A percentile compares a stretch with the other conserved stretches of the same genome.
These are phyloP conservation scores for Setophaga coronata DNA, from an alignment of 2,113 vertebrate genomes.

Conservation along the genomic window DNA sequence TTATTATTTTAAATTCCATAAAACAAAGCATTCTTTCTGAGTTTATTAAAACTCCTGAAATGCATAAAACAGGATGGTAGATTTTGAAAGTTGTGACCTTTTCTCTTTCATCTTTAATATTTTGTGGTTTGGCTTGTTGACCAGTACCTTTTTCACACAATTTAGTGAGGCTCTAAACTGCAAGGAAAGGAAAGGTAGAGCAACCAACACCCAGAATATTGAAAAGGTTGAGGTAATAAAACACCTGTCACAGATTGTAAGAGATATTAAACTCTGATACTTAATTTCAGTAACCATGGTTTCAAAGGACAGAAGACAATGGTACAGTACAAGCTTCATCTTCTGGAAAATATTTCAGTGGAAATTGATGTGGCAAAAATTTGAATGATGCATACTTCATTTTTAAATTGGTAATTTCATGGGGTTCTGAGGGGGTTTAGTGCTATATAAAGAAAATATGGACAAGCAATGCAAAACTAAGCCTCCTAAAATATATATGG, in stretches of 20 bases:
- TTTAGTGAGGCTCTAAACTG: slow-evolving; percentile 40
- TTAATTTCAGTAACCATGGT: slow-evolving; percentile 1
- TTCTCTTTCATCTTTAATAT: background rate
- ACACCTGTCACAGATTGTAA: slow-evolving; percentile 18
- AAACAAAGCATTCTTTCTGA: background rate
- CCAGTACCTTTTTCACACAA: background rate
- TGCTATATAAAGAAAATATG: background rate
- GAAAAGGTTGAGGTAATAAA: slow-evolving; percentile 67
- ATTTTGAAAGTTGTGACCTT: background rate
- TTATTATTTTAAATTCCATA: background rate
- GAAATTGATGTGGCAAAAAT: background rate
- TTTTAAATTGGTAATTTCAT: background rate
- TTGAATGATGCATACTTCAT: background rate
- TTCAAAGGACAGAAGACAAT: slow-evolving; percentile 13
- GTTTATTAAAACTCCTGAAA: background rate
- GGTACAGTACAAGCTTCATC: background rate
- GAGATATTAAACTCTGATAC: slow-evolving; percentile 49
- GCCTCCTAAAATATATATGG: background rate
- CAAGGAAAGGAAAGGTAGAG: background rate
- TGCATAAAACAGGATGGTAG: background rate
- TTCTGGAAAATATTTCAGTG: background rate
- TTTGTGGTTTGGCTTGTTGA: background rate
- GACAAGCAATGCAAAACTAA: background rate
- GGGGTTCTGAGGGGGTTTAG: background rate
- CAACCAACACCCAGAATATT: slow-evolving; percentile 38